Base-by-base conservation (phyloP, 1,140 invertebrate species). In the Drosophila gunungcola region DNA sequence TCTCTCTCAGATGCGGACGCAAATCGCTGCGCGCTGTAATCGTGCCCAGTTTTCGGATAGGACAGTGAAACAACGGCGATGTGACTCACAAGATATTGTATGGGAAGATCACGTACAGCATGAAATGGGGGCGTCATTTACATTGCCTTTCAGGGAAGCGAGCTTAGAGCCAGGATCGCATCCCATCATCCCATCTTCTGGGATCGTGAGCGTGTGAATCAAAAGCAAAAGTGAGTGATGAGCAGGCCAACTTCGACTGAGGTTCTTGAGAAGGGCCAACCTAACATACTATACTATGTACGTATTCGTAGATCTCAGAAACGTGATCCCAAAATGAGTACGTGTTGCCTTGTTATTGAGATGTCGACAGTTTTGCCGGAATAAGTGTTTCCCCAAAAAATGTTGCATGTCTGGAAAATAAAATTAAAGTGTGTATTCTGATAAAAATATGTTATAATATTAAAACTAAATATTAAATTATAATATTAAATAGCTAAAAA, bases 131-230 rank as follows among this genome's bases (percentile, higher is more conserved):
- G 83, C 83, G 83, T 86, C 83, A 88, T 88, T 88, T 86, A 86
- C 83, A 86, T 88, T 62, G 49, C 45, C 61, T 9, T 13, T 46
- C 62, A 65, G 58, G 49, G 64, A 27, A 57, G 72, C 74, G 63
- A 55, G 55, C 67, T 61, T 54, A 51, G 65, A 78, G 67, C 29
- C 68, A 72, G 72, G 72, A 72, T 72, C 54, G 29, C 43, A 49
- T 63, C 55, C 36, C 9, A 38, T 38, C 48, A 38, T 38, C 48
- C 41, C 53, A 45, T 45, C 54, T 41, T 21, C 39, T 34, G 63
- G 75, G 82, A 82, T 86, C 83, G 83, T 86, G 83, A 86, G 83
- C 83, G 83, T 86, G 83, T 86, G 83, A 86, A 86, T 82, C 79
- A 49, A 63, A 75, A 46, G 63, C 74, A 77, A 56, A 65, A 53